Percentiles rank a stretch among this genome's conserved stretches.
These are phyloP conservation scores for Taenioides sp. DNA, from an alignment of 2,797 vertebrate genomes.

Conservation along the genomic window DNA sequence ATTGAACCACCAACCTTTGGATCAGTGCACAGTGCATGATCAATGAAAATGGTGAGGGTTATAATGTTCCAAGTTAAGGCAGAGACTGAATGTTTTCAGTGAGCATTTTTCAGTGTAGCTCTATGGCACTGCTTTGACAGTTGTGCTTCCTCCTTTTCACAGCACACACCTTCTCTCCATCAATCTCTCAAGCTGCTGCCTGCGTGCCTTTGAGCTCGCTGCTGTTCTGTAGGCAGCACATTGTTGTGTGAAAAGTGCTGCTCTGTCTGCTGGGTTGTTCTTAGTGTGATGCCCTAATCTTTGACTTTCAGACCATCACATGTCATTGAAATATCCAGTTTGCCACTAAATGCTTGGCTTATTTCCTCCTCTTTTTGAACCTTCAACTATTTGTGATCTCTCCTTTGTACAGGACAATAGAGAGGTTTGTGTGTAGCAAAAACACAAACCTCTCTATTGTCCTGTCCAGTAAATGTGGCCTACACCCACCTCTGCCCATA, in stretches of 20 bases:
- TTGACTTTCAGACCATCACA: constrained; percentile 8
- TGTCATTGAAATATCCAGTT: not conserved
- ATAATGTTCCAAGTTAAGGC: too few species aligned
- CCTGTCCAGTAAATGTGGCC: too few species aligned
- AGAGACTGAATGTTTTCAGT: not conserved
- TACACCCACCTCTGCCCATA: too few species aligned
- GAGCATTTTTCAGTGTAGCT: not conserved
- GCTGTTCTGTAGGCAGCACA: not conserved
- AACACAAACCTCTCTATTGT: too few species aligned
- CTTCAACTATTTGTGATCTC: not conserved
- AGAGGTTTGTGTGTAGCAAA: too few species aligned
- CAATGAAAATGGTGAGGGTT: too few species aligned
- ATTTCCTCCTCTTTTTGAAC: not conserved
- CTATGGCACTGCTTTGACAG: not conserved
- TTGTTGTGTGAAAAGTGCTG: not conserved
- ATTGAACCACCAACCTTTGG: too few species aligned
- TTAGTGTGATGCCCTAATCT: not conserved
- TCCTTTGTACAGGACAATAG: not conserved
- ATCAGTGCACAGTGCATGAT: too few species aligned
- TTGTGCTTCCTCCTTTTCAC: not conserved
- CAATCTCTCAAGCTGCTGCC: constrained; percentile 2
- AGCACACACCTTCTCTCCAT: constrained; percentile 9
- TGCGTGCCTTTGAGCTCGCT: not conserved
- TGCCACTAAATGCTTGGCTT: not conserved
- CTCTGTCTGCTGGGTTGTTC: constrained; percentile 8